Base-by-base conservation (phyloP, 2,113 vertebrate genomes). In the Halichoeres trimaculatus region DNA sequence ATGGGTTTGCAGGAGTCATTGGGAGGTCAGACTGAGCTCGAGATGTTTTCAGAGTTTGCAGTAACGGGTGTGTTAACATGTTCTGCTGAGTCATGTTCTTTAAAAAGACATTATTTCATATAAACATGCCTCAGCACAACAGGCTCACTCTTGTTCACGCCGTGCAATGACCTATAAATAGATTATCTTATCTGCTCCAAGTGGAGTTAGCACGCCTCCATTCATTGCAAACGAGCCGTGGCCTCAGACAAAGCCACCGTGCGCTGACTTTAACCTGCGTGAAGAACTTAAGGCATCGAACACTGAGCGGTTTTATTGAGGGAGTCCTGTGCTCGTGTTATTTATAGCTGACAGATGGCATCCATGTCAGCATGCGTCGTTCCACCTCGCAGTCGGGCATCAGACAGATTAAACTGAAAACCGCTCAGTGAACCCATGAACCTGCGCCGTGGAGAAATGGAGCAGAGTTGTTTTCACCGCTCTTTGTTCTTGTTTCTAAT, bases 391-490 rank as follows among this genome's bases (percentile, higher is more conserved):
- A 56, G 69, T 55, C 5, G 60, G 58, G 50, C 61, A 70, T 85
- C 81, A 76, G 69, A 80, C 59, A 50, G 81, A 58, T 82, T 73
- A 80, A 84, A 76, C 77, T 65, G 23, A 51, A 50, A 64, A 72
- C 74, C 23, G 30, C 47, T 45, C 51, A 8, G 60, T 84, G 70
- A 85, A 82, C 77, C 22, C 30, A 52, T 76, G 84, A 80, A 71
- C 83, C 70, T 56, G 26, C 9, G 10, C 35, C 23, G 72, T 80
- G 83, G 59, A 72, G 74, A 76, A 74, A 68, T 66, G 52, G 73
- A 68, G 66, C 50, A 41, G 66, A 10, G 50, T 14, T 16, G 30
- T 61, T 45, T 57, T 62, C 55, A 64, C 13, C 26, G 51, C 58
- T 47, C 38, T 17, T 36, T 54, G 4, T n/a, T 65, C 40, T 57